Conservation (phyloP, 2,797 vertebrate genomes). For the Betta splendens region DNA sequence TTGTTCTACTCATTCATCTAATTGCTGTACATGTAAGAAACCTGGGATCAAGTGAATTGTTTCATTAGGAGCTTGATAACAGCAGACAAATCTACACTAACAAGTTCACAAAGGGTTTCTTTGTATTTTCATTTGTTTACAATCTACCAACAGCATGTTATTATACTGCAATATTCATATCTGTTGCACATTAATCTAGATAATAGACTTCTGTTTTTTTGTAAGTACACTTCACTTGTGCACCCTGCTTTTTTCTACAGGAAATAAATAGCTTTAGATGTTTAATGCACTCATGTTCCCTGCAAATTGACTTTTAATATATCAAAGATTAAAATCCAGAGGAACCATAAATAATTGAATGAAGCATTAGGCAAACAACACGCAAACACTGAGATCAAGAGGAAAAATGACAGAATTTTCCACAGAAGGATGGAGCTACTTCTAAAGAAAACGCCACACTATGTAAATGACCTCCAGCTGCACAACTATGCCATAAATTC, state of each 20-base stretch:
- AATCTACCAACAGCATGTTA: neutral
- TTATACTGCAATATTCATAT: slow-evolving; percentile 5
- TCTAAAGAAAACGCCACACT: slow-evolving; percentile 28
- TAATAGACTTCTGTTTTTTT: slow-evolving; percentile 26
- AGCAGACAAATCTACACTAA: neutral
- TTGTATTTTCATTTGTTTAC: slow-evolving; percentile 5
- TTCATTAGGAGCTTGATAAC: slow-evolving; percentile 10
- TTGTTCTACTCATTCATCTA: slow-evolving; percentile 8
- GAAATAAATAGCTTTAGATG: slow-evolving; percentile 41
- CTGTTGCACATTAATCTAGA: slow-evolving; percentile 35
- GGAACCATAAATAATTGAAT: slow-evolving; percentile 58
- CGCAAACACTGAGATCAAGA: slow-evolving; percentile 39
- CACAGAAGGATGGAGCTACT: slow-evolving; percentile 21
- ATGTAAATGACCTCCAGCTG: slow-evolving; percentile 33
- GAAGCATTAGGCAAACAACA: slow-evolving; percentile 48
- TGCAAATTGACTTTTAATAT: slow-evolving; percentile 62
- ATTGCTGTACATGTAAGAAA: slow-evolving; percentile 31
- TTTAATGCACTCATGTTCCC: slow-evolving; percentile 47
- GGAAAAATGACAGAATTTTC: slow-evolving; percentile 42
- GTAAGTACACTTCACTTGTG: neutral
- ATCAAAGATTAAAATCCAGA: slow-evolving; percentile 59
- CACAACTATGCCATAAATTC: slow-evolving; percentile 20
- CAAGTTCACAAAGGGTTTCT: slow-evolving; percentile 1
- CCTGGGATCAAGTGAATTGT: slow-evolving; percentile 29
- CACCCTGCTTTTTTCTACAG: slow-evolving; percentile 26